Percentiles rank a stretch among this genome's conserved stretches.
Conservation (phyloP, 2,797 vertebrate species). For the Myoxocephalus aenaeus region DNA sequence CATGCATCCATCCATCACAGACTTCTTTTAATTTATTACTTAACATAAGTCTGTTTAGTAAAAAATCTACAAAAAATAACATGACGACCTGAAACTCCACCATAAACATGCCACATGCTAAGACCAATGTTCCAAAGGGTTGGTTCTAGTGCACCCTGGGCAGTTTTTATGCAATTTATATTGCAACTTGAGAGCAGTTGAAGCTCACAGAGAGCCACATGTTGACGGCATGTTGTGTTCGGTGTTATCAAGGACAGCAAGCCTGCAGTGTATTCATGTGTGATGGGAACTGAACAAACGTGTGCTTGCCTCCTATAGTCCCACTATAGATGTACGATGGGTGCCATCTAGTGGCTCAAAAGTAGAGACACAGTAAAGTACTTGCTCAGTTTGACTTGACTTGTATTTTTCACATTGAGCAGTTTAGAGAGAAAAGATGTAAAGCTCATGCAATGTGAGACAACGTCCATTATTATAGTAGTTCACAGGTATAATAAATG, state of each 20-base stretch:
- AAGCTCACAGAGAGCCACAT: neutral
- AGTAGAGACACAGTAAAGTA: neutral
- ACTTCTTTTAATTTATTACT: no score
- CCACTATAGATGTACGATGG: neutral
- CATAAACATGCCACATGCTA: neutral
- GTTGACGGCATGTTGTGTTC: neutral
- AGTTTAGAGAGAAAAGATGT: neutral
- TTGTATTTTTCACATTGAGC: neutral
- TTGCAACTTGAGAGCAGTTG: neutral
- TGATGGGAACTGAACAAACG: neutral
- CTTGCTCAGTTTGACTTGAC: neutral
- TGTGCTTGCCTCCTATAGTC: neutral
- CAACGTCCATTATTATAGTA: neutral
- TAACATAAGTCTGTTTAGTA: no score
- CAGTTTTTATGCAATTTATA: neutral
- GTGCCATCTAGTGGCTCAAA: slow-evolving; percentile 60
- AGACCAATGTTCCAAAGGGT: neutral
- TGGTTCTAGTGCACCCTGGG: neutral
- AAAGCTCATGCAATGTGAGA: neutral
- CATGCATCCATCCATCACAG: no score
- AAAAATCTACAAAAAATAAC: neutral
- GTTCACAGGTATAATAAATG: neutral
- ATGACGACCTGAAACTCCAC: neutral
- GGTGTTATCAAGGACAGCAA: neutral
- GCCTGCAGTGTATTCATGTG: neutral